Conservation (phyloP, 2,888 invertebrate species). For the Netelia melanura region DNA sequence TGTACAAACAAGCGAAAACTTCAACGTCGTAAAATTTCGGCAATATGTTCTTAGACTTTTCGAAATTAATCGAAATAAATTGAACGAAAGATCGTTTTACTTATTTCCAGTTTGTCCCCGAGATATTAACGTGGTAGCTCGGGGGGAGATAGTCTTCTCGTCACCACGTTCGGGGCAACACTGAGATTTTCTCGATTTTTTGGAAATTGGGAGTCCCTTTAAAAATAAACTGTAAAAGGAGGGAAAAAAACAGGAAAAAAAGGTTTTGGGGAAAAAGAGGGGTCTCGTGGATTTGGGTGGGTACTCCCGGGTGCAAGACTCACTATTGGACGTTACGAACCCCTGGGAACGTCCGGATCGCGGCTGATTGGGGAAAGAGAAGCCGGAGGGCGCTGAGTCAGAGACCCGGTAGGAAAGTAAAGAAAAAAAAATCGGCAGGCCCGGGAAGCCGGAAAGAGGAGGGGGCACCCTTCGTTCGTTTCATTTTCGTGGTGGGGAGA, state of each 20-base stretch:
- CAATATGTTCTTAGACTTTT: no score
- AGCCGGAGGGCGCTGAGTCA: slow-evolving; percentile 54
- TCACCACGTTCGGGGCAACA: slow-evolving; percentile 65
- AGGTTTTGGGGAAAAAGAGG: slow-evolving; percentile 22
- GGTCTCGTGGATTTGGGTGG: slow-evolving; percentile 53
- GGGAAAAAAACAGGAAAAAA: slow-evolving; percentile 1
- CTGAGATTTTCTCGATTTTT: slow-evolving; percentile 74
- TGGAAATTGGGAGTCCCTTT: slow-evolving; percentile 70
- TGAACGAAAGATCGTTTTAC: slow-evolving; percentile 11
- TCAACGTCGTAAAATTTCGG: no score
- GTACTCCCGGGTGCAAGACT: slow-evolving; percentile 21
- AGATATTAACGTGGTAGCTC: slow-evolving; percentile 12
- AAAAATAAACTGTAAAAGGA: slow-evolving; percentile 44
- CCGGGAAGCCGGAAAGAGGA: slow-evolving; percentile 59
- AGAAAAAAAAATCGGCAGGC: slow-evolving; percentile 55
- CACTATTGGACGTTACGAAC: slow-evolving; percentile 70
- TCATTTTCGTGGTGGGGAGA: slow-evolving; percentile 57
- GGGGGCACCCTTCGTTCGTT: slow-evolving; percentile 72
- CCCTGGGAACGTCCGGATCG: slow-evolving; percentile 58
- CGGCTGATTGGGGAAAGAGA: slow-evolving; percentile 65
- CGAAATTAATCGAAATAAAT: background rate
- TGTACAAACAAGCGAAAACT: no score
- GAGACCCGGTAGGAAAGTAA: slow-evolving; percentile 25
- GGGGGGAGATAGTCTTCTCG: slow-evolving; percentile 20
- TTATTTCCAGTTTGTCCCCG: slow-evolving; percentile 8